phyloP scores from a whole-genome alignment of 2,113 vertebrate species.

The Cololabis saira region DNA sequence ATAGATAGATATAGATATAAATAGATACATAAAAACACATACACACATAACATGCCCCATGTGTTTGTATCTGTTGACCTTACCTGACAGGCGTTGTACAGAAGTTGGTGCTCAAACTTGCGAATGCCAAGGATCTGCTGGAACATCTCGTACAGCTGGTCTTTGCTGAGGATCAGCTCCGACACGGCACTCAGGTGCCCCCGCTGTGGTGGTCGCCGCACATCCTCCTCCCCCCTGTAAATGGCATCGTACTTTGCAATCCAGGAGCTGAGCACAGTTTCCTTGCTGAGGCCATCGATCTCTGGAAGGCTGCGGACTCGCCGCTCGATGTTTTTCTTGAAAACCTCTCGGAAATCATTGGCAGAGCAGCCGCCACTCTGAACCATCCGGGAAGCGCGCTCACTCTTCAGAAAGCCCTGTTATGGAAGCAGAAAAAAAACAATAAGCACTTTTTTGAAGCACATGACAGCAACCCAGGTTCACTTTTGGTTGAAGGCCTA shows the following conservation, averaged over 20 bases:
- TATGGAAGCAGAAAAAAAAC: background rate
- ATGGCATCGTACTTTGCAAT: slow-evolving; percentile 96
- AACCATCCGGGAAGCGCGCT: slow-evolving; percentile 95
- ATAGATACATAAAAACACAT: background rate
- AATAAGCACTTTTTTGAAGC: background rate
- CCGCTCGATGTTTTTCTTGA: slow-evolving; percentile 98
- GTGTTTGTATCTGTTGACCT: slow-evolving; percentile 16
- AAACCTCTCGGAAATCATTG: slow-evolving; percentile 95
- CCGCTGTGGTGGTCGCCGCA: slow-evolving; percentile 87
- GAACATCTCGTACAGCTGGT: slow-evolving; percentile 98
- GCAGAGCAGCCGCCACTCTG: slow-evolving; percentile 94
- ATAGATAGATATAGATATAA: too few relatives aligned
- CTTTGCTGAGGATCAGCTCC: slow-evolving; percentile 97
- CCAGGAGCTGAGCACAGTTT: slow-evolving; percentile 97
- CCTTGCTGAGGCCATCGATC: slow-evolving; percentile 97
- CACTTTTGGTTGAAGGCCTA: too few relatives aligned
- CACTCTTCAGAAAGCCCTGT: slow-evolving; percentile 96
- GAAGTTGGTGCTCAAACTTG: slow-evolving; percentile 95
- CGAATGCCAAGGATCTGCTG: slow-evolving; percentile 94
- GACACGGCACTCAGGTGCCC: slow-evolving; percentile 89
- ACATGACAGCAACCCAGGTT: too few relatives aligned
- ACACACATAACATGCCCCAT: background rate
- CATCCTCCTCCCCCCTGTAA: slow-evolving; percentile 92
- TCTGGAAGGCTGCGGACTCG: slow-evolving; percentile 95
- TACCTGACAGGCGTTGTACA: slow-evolving; percentile 98